Conservation (phyloP, 1,140 invertebrate genomes). For the Rhagoletis zephyria region DNA sequence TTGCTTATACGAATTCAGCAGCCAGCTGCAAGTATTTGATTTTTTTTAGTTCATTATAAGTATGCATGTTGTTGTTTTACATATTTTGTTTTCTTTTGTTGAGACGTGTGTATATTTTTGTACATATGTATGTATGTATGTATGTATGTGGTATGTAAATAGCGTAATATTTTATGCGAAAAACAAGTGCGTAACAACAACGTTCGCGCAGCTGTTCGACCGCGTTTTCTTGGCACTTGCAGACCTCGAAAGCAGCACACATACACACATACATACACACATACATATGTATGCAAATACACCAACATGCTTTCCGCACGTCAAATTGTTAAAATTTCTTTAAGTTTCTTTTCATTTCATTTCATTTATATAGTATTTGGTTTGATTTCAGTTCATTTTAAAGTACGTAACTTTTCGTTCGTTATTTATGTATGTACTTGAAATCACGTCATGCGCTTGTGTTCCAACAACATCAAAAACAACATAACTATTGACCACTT, state of each 20-base stretch:
- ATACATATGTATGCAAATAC: background rate
- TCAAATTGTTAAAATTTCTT: background rate
- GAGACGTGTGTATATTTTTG: background rate
- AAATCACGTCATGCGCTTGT: background rate
- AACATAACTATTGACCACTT: background rate
- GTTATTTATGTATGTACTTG: slow-evolving; percentile 11
- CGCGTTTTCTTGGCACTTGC: slow-evolving; percentile 16
- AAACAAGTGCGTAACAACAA: slow-evolving; percentile 41
- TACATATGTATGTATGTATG: background rate
- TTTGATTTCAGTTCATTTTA: slow-evolving; percentile 21
- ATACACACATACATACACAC: background rate
- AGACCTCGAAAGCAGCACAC: background rate
- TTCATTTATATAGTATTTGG: background rate
- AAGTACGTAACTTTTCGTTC: background rate
- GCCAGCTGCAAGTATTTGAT: slow-evolving; percentile 32
- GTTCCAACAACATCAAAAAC: background rate
- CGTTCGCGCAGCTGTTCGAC: background rate
- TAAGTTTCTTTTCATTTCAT: background rate
- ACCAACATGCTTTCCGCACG: no score
- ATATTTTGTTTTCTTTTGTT: background rate
- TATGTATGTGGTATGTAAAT: background rate
- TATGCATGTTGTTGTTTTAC: background rate
- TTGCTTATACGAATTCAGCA: background rate
- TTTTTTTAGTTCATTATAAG: background rate
- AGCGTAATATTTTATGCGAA: background rate